phyloP scores from a whole-genome alignment of 2,113 vertebrate genomes.

The Tinamus guttatus region DNA sequence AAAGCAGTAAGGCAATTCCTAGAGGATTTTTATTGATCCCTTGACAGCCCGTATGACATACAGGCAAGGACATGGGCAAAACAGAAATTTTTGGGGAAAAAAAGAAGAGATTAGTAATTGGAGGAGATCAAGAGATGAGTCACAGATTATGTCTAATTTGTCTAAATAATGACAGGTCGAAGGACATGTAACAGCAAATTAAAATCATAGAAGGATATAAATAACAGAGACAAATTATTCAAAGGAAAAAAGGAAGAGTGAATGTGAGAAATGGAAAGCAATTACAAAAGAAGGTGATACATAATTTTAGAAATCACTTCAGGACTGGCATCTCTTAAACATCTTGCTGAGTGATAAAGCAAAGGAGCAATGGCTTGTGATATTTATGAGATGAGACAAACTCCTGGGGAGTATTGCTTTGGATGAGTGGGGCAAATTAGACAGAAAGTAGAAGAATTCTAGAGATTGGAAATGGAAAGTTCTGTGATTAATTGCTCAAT shows the following conservation, averaged over 20 bases:
- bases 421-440: background rate
- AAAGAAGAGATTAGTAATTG: background rate
- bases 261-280: conserved; percentile 4
- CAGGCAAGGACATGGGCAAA: background rate
- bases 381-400: background rate
- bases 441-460: background rate
- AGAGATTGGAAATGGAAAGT: background rate
- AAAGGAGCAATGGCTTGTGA: background rate
- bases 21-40: background rate
- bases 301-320: conserved; percentile 38
- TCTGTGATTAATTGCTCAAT: background rate
- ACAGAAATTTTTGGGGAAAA: background rate
- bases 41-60: background rate
- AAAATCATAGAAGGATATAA: background rate
- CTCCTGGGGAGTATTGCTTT: background rate
- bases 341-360: background rate
- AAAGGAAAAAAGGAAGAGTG: background rate
- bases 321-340: background rate
- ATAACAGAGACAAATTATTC: background rate
- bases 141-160: background rate
- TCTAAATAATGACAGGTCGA: background rate
- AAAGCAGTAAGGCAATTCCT: background rate
- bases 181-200: background rate
- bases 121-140: background rate
- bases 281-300: background rate